Base-by-base conservation (phyloP, 1,140 invertebrate species). In the Heliconius hewitsoni region DNA sequence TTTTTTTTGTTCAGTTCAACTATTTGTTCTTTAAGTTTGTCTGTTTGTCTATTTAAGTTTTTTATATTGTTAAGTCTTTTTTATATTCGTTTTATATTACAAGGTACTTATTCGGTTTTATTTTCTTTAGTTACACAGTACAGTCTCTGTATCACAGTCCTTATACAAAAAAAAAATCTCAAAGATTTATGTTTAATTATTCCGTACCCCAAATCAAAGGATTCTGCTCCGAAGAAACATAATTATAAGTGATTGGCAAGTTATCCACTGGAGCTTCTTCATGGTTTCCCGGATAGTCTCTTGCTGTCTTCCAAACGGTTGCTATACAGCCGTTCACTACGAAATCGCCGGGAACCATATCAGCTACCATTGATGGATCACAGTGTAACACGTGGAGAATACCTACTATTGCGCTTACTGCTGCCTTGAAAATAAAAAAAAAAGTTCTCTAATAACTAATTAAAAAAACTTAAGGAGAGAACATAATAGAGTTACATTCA, bases 261-360 rank as follows among this genome's bases (percentile, higher is more conserved):
- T 87, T 84, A 13, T 94, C 93, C 1, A 80, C 78, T 0, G 89
- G 85, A 0, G 90, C 89, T 2, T 89, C 89, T 74, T 93, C 89
- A 42, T 90, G 85, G 81, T 93, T 92, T 0, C 86, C 85, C 1
- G 87, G 83, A 74, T 85, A 86, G 30, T 91, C 89, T 13, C 93
- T 89, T 1, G 95, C 95, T 42, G 96, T 96, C 84, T 97, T 96
- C 96, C 97, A 98, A 0, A 97, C 97, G 57, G 96, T 95, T n/a
- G 96, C 96, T 75, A 98, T 96, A 80, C 97, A 94, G 3, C 97
- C 96, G 88, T 98, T 98, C 11, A 98, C 96, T 46, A 97, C 96
- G 88, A 97, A 95, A 90, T 98, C 98, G 8, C 98, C 97, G 0
- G 98, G 98, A n/a, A 98, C 97, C 37, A 98, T 95, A 85, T 98